Evolutionary conservation across 2,888 invertebrate species (phyloP), one percentile per base, ranked within the genome.

Genomic region (Aelia acuminata): DNA sequence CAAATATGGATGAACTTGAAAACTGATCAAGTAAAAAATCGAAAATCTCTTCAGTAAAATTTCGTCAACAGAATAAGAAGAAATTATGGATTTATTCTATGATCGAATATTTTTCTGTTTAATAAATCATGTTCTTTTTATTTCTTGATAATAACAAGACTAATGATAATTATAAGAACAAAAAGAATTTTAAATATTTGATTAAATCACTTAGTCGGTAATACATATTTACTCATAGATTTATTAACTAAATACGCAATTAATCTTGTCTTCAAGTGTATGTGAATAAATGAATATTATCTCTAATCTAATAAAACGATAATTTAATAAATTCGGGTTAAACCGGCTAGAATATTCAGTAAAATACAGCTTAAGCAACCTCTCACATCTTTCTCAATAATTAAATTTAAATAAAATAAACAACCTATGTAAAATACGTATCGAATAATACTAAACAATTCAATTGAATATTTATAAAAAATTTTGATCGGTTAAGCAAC

Each of bases 341-440:
- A 31, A 18, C 11, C 4, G 26, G 13, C 18, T 35, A 35, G 31
- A 1, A n/a, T 15, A 70, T 35, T 35, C 1, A 70, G 7, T 35
- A 35, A 70, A 70, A 35, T 18, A 18, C 15, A 18, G 35, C 26
- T 70, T 5, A 70, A 26, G 26, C 31, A 35, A 70, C 63, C 63
- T 70, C 63, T 35, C 35, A n/a, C 35, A 70, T 35, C 63, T 70
- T 70, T 70, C 63, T 35, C 35, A 70, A 18, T 70, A 70, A 70
- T 35, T 70, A 70, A 70, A 63, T 70, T 70, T 70, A 70, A 7
- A n/a, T n/a, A n/a, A n/a, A n/a, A n/a, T n/a, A 57, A 57, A 31
- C 35, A 80, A 43, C 13, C 43, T 22, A 11, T 3, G 1, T 80
- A 80, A 80, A 13, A 80, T 47, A 80, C 13, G 13, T 80, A 31